phyloP scores from a whole-genome alignment of 1,140 invertebrate species.

The Gryon sp. region DNA sequence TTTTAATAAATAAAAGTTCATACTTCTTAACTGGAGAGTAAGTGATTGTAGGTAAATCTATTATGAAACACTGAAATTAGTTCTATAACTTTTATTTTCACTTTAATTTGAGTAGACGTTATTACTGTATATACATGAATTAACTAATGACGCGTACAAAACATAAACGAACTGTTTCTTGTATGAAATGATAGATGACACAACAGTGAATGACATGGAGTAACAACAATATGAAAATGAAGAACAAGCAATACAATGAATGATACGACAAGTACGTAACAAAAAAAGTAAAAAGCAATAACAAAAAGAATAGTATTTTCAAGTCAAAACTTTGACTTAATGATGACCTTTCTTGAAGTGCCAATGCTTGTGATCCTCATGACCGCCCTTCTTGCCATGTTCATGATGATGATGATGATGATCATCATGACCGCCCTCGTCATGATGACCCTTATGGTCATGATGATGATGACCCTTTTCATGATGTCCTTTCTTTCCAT shows the following conservation, averaged over 20 bases:
- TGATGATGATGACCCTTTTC: conserved; percentile 89
- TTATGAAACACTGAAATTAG: conserved; percentile 1
- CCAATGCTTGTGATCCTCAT: conserved; percentile 71
- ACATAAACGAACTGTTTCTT: too few relatives aligned
- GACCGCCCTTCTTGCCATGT: conserved; percentile 84
- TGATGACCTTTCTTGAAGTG: conserved; percentile 64
- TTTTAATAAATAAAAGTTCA: conserved; percentile 34
- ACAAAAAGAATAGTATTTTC: conserved; percentile 15
- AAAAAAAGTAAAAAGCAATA: conserved; percentile 4
- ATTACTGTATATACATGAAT: too few relatives aligned
- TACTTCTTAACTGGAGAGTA: conserved; percentile 10
- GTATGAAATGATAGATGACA: too few relatives aligned
- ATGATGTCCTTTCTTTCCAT: conserved; percentile 87
- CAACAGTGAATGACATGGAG: too few relatives aligned
- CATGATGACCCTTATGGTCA: conserved; percentile 87
- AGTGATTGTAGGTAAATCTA: background rate
- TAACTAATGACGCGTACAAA: too few relatives aligned
- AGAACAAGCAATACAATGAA: too few relatives aligned
- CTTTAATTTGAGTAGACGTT: background rate
- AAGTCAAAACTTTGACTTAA: conserved; percentile 6
- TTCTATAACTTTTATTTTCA: conserved; percentile 3
- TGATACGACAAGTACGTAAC: background rate
- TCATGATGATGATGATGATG: conserved; percentile 83
- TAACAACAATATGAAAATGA: too few relatives aligned
- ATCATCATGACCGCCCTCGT: conserved; percentile 84